Evolutionary conservation across 2,797 vertebrate species (phyloP), one percentile per base, ranked within the genome.

Genomic region (Allenopithecus nigroviridis): DNA sequence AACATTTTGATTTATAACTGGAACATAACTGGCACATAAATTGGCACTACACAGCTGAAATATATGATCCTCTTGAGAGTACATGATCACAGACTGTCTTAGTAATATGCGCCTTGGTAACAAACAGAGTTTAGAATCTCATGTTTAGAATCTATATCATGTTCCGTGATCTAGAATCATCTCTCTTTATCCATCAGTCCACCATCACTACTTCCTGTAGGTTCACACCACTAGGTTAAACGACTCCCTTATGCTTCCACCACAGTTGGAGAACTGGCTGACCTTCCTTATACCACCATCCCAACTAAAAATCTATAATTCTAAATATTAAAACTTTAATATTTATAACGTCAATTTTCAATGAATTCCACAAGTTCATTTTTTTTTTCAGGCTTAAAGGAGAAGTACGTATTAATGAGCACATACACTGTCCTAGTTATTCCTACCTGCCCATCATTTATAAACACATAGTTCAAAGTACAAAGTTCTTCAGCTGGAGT

Each of bases 371-470:
- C 59, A 64, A 64, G 59, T 33, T 64, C 28, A 33, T 64, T 30
- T 64, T 64, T 61, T 61, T 61, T 61, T 64, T 64, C 28, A 64
- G 59, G 28, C 59, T 33, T 64, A 64, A 64, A 33, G 59, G 28
- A 61, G 12, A 64, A 64, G 59, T 64, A 64, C 14, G 28, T 64
- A 33, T 33, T 64, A 64, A 64, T 64, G 28, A 64, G 59, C 59
- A 64, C 28, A 33, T 64, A 33, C 13, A 30, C 59, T 64, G 30
- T 33, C 28, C 59, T 28, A 22, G 0, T 39, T 19, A 13, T 48
- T 43, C 97, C 90, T 98, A 99, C 99, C 99, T 99, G 99, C 98
- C 99, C 99, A 98, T 99, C 99, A 98, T 99, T 99, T 97, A 99
- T 99, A 98, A 99, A 99, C 8, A 99, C 99, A 98, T 99, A 99